Conservation (phyloP, 2,113 vertebrate species). For the Holacanthus passer region DNA sequence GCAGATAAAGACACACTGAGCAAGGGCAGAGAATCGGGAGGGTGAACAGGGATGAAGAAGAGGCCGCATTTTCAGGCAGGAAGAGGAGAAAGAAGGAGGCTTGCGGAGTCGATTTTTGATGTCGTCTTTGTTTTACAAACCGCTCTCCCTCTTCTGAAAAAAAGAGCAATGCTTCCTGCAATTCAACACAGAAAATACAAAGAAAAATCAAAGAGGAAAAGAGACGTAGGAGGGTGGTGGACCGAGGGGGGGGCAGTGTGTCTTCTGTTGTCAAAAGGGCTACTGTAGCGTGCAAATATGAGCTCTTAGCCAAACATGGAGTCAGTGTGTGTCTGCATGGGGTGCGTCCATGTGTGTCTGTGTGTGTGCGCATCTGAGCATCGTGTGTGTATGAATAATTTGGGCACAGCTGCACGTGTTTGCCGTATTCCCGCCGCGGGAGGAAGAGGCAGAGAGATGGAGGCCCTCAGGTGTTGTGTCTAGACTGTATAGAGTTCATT, state of each 20-base stretch:
- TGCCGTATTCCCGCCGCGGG: slow-evolving; percentile 51
- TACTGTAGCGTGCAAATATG: slow-evolving; percentile 75
- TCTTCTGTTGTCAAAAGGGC: slow-evolving; percentile 71
- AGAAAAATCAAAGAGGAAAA: slow-evolving; percentile 43
- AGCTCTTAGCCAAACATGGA: slow-evolving; percentile 50
- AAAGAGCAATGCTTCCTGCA: slow-evolving; percentile 57
- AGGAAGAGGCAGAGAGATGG: slow-evolving; percentile 32
- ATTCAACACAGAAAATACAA: slow-evolving; percentile 61
- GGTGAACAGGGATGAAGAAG: slow-evolving; percentile 26
- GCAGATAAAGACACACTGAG: slow-evolving; percentile 34
- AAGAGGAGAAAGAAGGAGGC: slow-evolving; percentile 4
- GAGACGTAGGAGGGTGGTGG: not conserved
- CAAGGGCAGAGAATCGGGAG: slow-evolving; percentile 23
- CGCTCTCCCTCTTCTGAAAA: slow-evolving; percentile 40
- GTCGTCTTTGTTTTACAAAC: slow-evolving; percentile 53
- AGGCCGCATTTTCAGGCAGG: slow-evolving; percentile 22
- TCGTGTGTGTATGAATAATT: slow-evolving; percentile 70
- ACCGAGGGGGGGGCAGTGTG: slow-evolving; percentile 49
- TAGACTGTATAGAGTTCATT: slow-evolving; percentile 46
- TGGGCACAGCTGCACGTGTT: slow-evolving; percentile 70
- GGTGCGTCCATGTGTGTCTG: not conserved
- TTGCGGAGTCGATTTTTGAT: slow-evolving; percentile 32
- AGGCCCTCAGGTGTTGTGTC: slow-evolving; percentile 57
- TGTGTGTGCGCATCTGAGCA: slow-evolving; percentile 15
- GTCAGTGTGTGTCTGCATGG: slow-evolving; percentile 16